Base-by-base conservation (phyloP, 1,140 invertebrate genomes). In the Pseudomyrmex gracilis region DNA sequence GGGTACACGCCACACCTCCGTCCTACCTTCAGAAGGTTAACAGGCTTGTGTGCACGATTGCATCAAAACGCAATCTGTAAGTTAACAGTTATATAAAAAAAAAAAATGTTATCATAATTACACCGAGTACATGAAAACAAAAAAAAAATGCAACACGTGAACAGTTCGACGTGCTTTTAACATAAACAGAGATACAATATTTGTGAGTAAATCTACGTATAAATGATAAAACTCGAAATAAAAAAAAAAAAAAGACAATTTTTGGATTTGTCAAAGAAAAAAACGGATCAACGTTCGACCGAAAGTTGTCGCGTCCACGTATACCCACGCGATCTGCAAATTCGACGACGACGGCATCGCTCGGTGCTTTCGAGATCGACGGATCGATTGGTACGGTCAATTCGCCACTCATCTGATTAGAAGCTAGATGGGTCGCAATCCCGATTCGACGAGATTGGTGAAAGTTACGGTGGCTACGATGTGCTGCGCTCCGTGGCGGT, bases 1-100 rank as follows among this genome's bases (percentile, higher is more conserved):
- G 82, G 80, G 90, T 84, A 80, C 34, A 34, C 84, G 90, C 84
- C 90, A 89, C 90, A 91, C 90, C 90, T 90, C 71, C 45, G 68
- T 85, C 73, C 87, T 90, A 87, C 90, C 90, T 90, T 90, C 88
- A 90, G 90, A 90, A 91, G 90, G 89, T 91, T 90, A 90, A 90
- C 85, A 83, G 74, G 84, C 85, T 66, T 67, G 15, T 82, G 34
- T 34, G 34, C 34, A 7, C 34, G 34, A 34, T 34, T 34, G n/a
- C n/a, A 34, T 34, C 34, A 34, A 34, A 5, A 63, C 53, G 55
- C 71, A 68, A 51, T 45, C 73, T 83, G 73, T 85, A 49, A 58
- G 45, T 10, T 49, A 34, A 34, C 34, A 34, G 5, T 34, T 34
- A 34, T 7, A 34, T 7, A 0, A 4, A 7, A 34, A 34, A 34